These are phyloP conservation scores for Litocranius walleri DNA, from an alignment of 2,113 vertebrate species.

Conservation along the genomic window DNA sequence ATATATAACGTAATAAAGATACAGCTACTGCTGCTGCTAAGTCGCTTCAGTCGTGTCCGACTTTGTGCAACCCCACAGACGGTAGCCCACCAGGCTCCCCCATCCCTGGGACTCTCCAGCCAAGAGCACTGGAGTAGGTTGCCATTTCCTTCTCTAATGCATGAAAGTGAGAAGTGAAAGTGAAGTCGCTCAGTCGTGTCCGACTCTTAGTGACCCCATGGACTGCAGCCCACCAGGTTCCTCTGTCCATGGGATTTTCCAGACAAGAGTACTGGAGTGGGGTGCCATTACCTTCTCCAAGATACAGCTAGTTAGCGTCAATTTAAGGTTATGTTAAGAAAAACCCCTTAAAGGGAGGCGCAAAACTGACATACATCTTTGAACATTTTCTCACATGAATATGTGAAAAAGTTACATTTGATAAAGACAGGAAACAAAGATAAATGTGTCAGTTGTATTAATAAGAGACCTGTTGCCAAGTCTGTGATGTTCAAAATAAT, in stretches of 20 bases:
- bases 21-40: background rate
- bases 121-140: too few species aligned
- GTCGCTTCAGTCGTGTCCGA: too few species aligned
- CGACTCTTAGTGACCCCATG: too few species aligned
- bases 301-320: background rate
- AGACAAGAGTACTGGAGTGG: too few species aligned
- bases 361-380: background rate
- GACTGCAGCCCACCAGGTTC: too few species aligned
- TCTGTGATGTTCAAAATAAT: constrained; percentile 31
- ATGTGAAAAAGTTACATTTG: constrained; percentile 23
- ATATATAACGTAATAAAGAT: background rate
- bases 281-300: background rate
- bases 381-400: constrained; percentile 34
- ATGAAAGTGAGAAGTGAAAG: too few species aligned
- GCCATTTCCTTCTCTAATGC: too few species aligned
- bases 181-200: too few species aligned
- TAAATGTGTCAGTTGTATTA: background rate
- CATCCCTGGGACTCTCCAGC: too few species aligned
- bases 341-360: background rate
- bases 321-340: background rate
- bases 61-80: too few species aligned
- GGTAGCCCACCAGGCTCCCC: too few species aligned
- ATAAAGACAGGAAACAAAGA: constrained; percentile 1
- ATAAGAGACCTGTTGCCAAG: background rate
- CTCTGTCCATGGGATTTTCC: too few species aligned